Base-by-base conservation (phyloP, 2,113 vertebrate species). In the Oryzias curvinotus region DNA sequence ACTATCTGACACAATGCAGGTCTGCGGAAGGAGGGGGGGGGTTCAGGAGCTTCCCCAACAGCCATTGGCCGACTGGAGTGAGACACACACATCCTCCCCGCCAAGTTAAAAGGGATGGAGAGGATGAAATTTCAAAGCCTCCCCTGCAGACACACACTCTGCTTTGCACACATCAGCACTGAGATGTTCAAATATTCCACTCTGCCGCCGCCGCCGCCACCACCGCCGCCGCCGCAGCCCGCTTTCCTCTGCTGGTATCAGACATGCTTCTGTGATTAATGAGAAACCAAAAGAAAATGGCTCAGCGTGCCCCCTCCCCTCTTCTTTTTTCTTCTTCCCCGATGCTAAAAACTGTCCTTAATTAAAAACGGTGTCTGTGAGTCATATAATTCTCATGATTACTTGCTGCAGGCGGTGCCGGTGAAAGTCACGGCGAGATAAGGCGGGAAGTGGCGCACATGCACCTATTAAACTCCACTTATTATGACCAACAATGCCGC, bases 71-170 rank as follows among this genome's bases (percentile, higher is more conserved):
- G 71, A 85, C 63, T 67, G 85, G 84, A 86, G 78, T 58, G 57
- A 85, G 79, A 79, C 79, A 79, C 71, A 79, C 71, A 85, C 84
- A 83, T 69, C 71, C 75, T 71, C 71, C 75, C 80, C 54, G 57
- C 77, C 16, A 71, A 91, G 89, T 90, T 88, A 89, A 91, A 91
- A 90, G 88, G 78, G 75, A 85, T 79, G 78, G 76, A 83, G 83
- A 79, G 85, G 87, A 87, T 85, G 90, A 85, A 77, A 87, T 90
- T 91, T 88, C 88, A 91, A 90, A 90, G 89, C 83, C 80, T 90
- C 80, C 85, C 87, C 87, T 88, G 87, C 87, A 91, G 87, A 87
- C 88, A 88, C 83, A 75, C 80, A 79, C 83, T 75, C 81, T 56
- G 77, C 83, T 82, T 77, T 74, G 81, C 80, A 82, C 85, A 83